Evolutionary conservation across 2,113 vertebrate species (phyloP).

Genomic region (Tauraco erythrolophus): DNA sequence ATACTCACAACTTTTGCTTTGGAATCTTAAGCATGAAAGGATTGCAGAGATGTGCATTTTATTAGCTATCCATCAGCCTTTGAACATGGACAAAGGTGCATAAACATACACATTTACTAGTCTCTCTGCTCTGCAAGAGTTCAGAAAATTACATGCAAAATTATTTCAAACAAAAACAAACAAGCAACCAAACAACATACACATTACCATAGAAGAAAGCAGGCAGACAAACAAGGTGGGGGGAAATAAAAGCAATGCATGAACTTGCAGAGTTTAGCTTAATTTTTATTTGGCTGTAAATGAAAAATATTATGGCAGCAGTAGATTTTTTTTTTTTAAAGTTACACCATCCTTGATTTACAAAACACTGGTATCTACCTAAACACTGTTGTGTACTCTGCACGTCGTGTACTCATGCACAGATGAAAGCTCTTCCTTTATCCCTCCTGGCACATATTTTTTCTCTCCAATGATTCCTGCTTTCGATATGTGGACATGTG

Average conservation of each 20-base stretch:
- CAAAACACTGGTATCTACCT: background rate
- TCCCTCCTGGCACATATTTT: background rate
- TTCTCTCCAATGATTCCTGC: background rate
- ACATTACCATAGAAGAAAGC: background rate
- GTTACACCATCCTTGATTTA: background rate
- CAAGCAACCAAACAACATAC: background rate
- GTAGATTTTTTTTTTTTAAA: background rate
- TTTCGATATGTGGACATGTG: background rate
- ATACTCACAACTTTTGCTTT: slow-evolving; percentile 37
- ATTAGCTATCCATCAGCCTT: slow-evolving; percentile 33
- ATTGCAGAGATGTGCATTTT: slow-evolving; percentile 13
- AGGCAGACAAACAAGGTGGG: background rate
- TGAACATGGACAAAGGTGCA: background rate
- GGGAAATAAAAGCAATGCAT: background rate
- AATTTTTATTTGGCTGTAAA: slow-evolving; percentile 37
- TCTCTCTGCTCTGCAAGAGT: background rate
- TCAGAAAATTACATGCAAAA: slow-evolving; percentile 24
- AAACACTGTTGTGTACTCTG: background rate
- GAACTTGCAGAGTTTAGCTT: background rate
- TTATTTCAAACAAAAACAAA: slow-evolving; percentile 48
- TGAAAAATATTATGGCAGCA: background rate
- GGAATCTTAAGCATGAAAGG: slow-evolving; percentile 35
- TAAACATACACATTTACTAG: slow-evolving; percentile 1
- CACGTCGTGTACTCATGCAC: background rate
- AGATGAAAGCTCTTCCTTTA: slow-evolving; percentile 16